Percentiles rank a stretch among this genome's conserved stretches.
Evolutionary conservation across 2,797 vertebrate genomes (phyloP).

Genomic region (Orientallactaga sibirica): DNA sequence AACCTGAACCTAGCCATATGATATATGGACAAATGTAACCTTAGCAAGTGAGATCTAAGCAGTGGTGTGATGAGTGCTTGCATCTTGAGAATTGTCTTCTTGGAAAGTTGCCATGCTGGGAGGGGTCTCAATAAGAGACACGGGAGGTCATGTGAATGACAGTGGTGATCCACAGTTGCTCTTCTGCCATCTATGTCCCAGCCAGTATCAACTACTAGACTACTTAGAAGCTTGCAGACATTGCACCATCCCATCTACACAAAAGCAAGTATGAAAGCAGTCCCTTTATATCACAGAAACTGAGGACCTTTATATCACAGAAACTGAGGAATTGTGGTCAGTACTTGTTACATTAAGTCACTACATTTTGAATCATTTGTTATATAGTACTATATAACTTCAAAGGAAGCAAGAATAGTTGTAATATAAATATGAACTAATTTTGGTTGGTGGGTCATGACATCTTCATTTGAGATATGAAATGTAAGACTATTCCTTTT

Average conservation of each 20-base stretch:
- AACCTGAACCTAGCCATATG: not conserved
- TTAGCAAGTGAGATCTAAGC: not conserved
- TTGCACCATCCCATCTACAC: no score
- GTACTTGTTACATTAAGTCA: not conserved
- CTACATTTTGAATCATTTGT: not conserved
- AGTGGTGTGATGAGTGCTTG: not conserved
- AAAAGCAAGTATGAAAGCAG: not conserved
- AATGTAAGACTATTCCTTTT: not conserved
- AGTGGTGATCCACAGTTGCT: no score
- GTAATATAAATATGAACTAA: not conserved
- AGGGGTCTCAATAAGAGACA: not conserved
- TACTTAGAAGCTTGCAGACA: not conserved
- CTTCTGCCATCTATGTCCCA: not conserved
- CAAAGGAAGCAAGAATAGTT: not conserved
- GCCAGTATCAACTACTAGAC: accelerated
- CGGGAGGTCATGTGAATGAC: accelerated
- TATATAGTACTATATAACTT: not conserved
- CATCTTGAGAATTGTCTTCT: not conserved
- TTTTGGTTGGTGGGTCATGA: not conserved
- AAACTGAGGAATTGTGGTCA: not conserved
- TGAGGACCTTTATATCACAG: not conserved
- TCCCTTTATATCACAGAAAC: no score
- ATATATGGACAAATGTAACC: not conserved
- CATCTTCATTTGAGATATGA: not conserved
- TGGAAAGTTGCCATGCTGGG: accelerated